Evolutionary conservation across 2,113 vertebrate genomes (phyloP).

Genomic region (Cottus gobio): DNA sequence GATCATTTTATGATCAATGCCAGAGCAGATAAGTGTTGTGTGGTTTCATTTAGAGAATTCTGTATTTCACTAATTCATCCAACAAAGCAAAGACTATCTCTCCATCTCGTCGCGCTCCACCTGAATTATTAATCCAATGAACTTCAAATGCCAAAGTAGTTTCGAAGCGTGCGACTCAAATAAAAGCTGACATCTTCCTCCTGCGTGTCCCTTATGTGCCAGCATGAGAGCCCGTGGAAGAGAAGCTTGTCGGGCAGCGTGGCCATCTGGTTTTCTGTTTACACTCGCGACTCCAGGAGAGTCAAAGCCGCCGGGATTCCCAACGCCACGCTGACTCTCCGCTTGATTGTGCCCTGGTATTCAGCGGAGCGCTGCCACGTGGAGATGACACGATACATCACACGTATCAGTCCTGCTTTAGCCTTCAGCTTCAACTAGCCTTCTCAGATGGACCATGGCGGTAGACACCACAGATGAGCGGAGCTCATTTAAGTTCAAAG

Average conservation of each 20-base stretch:
- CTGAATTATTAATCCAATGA: constrained; percentile 67
- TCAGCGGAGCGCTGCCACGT: constrained; percentile 1
- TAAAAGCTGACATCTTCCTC: not conserved
- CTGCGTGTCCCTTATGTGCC: not conserved
- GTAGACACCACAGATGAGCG: constrained; percentile 2
- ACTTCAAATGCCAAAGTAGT: constrained; percentile 46
- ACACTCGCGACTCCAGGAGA: constrained; percentile 31
- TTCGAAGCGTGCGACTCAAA: constrained; percentile 40
- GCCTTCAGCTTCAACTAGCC: not conserved
- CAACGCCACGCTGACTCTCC: constrained; percentile 22
- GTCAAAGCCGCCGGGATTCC: constrained; percentile 33
- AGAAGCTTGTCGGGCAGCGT: constrained; percentile 25
- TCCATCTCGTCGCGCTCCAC: constrained; percentile 14
- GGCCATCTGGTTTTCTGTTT: constrained; percentile 63
- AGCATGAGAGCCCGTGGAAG: not conserved
- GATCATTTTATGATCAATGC: not conserved
- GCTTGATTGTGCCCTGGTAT: constrained; percentile 16
- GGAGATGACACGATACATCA: constrained; percentile 35
- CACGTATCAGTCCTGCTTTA: constrained; percentile 14
- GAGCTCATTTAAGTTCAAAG: constrained; percentile 36
- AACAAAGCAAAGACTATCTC: constrained; percentile 10
- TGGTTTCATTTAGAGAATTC: constrained; percentile 28
- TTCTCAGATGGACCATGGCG: not conserved
- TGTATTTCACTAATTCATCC: constrained; percentile 21
- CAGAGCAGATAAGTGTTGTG: not conserved